A percentile compares a stretch with the other conserved stretches of the same genome.
phyloP scores from a whole-genome alignment of 1,140 invertebrate species.

The Megalonaias nervosa region DNA sequence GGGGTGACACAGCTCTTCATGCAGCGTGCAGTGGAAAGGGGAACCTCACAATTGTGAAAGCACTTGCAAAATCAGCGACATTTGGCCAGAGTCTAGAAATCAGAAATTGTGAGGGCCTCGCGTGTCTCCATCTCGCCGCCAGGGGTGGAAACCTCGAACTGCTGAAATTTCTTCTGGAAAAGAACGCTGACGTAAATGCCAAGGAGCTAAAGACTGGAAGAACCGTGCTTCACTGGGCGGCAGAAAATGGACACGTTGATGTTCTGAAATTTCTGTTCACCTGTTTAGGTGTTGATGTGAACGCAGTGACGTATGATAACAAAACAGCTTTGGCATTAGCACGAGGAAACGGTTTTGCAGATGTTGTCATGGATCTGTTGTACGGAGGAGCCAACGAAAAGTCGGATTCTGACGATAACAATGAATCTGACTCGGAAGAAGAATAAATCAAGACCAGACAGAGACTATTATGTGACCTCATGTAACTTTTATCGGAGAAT shows the following conservation, averaged over 20 bases:
- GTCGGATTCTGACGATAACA: too few species aligned
- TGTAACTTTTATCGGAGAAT: too few species aligned
- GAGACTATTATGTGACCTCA: too few species aligned
- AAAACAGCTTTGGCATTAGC: constrained; percentile 31
- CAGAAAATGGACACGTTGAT: constrained; percentile 26
- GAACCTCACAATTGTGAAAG: constrained; percentile 77
- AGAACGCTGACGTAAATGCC: constrained; percentile 79
- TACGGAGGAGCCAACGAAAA: too few species aligned
- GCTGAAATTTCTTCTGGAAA: constrained; percentile 25
- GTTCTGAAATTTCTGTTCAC: constrained; percentile 32
- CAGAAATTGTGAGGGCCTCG: constrained; percentile 85
- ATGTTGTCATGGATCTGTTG: too few species aligned
- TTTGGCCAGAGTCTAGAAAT: constrained; percentile 75
- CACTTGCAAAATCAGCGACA: constrained; percentile 77
- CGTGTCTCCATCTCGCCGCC: constrained; percentile 73
- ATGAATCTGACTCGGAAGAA: too few species aligned
- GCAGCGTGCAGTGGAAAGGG: constrained; percentile 73
- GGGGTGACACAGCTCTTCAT: constrained; percentile 57
- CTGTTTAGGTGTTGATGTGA: constrained; percentile 15
- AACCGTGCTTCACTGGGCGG: constrained; percentile 46
- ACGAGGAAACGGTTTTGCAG: too few species aligned
- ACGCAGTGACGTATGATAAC: constrained; percentile 22
- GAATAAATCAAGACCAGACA: too few species aligned
- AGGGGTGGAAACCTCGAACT: constrained; percentile 5
- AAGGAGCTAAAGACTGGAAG: constrained; percentile 47